Evolutionary conservation across 2,888 invertebrate species (phyloP), one percentile per base, ranked within the genome.

Genomic region (Trisateles emortualis): DNA sequence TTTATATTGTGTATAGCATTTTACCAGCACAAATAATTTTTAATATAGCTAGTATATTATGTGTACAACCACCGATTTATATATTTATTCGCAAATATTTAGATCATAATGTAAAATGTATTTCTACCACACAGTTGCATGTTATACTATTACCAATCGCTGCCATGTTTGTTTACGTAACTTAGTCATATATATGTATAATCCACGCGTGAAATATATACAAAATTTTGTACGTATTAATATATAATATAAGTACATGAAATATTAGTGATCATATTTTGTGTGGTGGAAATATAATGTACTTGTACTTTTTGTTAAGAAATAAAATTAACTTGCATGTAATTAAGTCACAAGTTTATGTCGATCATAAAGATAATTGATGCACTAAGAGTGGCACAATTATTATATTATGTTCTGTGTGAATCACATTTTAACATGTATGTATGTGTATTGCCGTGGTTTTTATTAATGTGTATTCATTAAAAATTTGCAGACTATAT

Each of bases 401-500:
- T 61, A 64, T 74, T 64, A 61, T 38, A 65, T 65, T 65, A 64
- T 32, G 54, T 68, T 63, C 54, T 72, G 84, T 81, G 86, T 89
- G 85, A 48, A 77, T 85, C 86, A 86, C 85, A 75, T 73, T 86
- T 83, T 78, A 79, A 81, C 75, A 76, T 79, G 76, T 82, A 85
- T 84, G 82, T 81, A 81, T 83, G 83, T 89, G 87, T 90, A 86
- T 86, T 88, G 84, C 85, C 78, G 89, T 90, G 90, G 76, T 87
- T 89, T 90, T 87, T 87, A 87, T 86, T 86, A 73, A 83, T 84
- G 82, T 88, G 84, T 88, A 87, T 87, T 87, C 86, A 89, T 74
- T 87, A 88, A 90, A 89, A 79, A 82, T 73, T 53, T 81, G 76
- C 78, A 79, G 72, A 77, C 53, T 70, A 67, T 41, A 29, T 38